phyloP scores from a whole-genome alignment of 2,888 invertebrate genomes.

The Drosophila emarginata region DNA sequence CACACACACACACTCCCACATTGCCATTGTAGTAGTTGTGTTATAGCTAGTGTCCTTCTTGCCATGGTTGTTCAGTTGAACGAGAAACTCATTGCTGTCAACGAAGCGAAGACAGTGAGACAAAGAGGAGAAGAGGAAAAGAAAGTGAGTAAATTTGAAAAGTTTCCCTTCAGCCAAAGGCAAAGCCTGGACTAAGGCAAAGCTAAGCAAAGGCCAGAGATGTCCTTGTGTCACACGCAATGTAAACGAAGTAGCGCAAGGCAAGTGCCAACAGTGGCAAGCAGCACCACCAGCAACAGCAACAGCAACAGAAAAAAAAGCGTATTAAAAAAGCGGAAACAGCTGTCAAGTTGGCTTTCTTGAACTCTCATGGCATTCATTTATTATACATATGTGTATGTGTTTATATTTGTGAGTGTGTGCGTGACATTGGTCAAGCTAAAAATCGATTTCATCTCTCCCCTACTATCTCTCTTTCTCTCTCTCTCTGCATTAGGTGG shows the following conservation, averaged over 20 bases:
- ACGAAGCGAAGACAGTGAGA: conserved; percentile 31
- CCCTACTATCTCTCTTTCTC: conserved; percentile 33
- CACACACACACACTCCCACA: not conserved
- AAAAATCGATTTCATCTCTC: conserved; percentile 22
- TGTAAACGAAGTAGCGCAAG: conserved; percentile 57
- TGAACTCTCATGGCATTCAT: conserved; percentile 59
- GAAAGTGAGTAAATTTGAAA: conserved; percentile 76
- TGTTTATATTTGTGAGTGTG: conserved; percentile 10
- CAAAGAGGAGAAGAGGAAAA: not conserved
- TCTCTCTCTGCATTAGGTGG: conserved; percentile 86
- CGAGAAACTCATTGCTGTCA: conserved; percentile 77
- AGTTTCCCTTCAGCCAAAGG: conserved; percentile 62
- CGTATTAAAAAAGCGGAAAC: conserved; percentile 77
- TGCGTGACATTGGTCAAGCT: conserved; percentile 12
- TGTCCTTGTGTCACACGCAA: conserved; percentile 55
- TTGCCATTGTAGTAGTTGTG: not conserved
- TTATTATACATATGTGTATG: conserved; percentile 55
- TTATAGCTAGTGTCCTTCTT: not conserved
- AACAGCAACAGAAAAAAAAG: conserved; percentile 52
- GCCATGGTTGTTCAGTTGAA: conserved; percentile 52
- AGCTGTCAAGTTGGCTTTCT: conserved; percentile 67
- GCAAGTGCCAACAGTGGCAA: conserved; percentile 37
- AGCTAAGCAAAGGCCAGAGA: conserved; percentile 5
- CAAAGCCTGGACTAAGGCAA: conserved; percentile 54
- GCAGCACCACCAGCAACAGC: conserved; percentile 8